Conservation (phyloP, 2,888 invertebrate species). For the Drosophila neutralis region DNA sequence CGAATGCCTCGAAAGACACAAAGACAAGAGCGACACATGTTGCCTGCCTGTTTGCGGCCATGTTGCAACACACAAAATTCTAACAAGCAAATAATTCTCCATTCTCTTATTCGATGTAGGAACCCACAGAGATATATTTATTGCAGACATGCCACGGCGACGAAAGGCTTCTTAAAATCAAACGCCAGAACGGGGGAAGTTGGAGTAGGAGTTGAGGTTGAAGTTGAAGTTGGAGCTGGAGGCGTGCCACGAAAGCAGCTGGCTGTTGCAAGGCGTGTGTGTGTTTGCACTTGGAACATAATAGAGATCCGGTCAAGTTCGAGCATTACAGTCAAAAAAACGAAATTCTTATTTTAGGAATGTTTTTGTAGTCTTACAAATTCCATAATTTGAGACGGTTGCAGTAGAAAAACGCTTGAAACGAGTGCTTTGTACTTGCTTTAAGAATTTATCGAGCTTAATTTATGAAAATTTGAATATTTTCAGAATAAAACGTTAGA, state of each 20-base stretch:
- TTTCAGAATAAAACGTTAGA: background rate
- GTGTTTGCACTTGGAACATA: background rate
- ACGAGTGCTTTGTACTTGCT: background rate
- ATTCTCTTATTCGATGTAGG: conserved; percentile 58
- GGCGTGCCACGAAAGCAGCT: conserved; percentile 31
- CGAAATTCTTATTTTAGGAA: background rate
- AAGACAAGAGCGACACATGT: conserved; percentile 54
- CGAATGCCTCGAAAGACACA: conserved; percentile 41
- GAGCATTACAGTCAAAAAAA: background rate
- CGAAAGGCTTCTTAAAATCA: conserved; percentile 74
- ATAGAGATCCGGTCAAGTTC: background rate
- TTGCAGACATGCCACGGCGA: conserved; percentile 65
- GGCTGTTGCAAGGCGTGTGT: conserved; percentile 5
- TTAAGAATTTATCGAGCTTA: background rate
- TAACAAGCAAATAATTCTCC: conserved; percentile 74
- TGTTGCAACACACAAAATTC: conserved; percentile 65
- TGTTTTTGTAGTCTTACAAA: background rate
- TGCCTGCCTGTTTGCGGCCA: conserved; percentile 63
- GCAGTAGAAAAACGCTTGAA: background rate
- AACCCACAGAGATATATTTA: conserved; percentile 48
- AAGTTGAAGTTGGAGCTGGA: conserved; percentile 16
- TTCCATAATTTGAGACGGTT: background rate
- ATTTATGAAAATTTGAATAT: background rate
- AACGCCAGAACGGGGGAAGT: conserved; percentile 17
- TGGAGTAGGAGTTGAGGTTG: background rate